phyloP scores from a whole-genome alignment of 2,888 invertebrate genomes.

The Pandemis heparana region DNA sequence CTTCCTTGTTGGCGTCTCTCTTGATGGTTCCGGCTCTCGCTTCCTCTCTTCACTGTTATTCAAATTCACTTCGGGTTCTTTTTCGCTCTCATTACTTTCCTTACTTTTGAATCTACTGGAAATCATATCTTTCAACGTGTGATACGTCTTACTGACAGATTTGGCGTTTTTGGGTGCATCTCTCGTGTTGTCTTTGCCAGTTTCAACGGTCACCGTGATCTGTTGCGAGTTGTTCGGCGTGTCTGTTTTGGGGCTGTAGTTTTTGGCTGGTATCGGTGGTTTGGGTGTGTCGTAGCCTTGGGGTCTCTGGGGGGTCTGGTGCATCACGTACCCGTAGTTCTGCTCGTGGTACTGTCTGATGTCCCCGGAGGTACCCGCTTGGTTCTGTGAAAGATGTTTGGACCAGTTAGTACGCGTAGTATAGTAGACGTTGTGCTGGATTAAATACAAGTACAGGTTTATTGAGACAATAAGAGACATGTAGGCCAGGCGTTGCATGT shows the following conservation, averaged over 20 bases:
- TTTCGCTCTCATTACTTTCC: constrained; percentile 84
- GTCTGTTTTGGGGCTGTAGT: constrained; percentile 70
- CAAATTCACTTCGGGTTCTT: constrained; percentile 82
- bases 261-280: constrained; percentile 82
- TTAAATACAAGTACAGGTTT: background rate
- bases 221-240: constrained; percentile 79
- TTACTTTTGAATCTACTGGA: constrained; percentile 91
- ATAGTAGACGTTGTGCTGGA: no score
- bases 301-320: constrained; percentile 68
- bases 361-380: constrained; percentile 81
- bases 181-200: constrained; percentile 84
- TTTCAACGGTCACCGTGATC: constrained; percentile 86
- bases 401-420: no score
- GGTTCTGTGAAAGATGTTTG: constrained; percentile 67
- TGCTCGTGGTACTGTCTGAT: constrained; percentile 83
- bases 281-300: constrained; percentile 79
- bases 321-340: constrained; percentile 82
- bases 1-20: constrained; percentile 78
- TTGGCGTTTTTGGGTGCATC: constrained; percentile 86
- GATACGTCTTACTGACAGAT: constrained; percentile 92
- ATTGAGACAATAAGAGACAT: no score
- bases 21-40: constrained; percentile 77
- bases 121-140: constrained; percentile 93
- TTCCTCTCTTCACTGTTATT: constrained; percentile 88
- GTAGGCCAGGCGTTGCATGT: no score